Percentiles rank a stretch among this genome's conserved stretches.
These are phyloP conservation scores for Neoniphon sammara DNA, from an alignment of 2,797 vertebrate species.

Conservation along the genomic window DNA sequence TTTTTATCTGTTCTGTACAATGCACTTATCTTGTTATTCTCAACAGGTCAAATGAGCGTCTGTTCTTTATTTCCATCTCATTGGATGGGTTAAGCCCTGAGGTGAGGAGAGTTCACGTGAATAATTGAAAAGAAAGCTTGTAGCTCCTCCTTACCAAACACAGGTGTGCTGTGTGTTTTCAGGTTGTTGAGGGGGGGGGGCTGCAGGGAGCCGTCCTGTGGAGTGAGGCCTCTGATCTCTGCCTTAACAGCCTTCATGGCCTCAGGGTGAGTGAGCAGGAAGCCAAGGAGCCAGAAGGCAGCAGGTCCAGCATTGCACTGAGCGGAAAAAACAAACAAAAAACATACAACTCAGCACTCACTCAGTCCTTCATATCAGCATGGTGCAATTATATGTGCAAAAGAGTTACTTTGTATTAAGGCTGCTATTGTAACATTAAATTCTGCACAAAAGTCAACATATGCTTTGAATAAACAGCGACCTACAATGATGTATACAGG, in stretches of 20 bases:
- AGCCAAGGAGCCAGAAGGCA: conserved; percentile 90
- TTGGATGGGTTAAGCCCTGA: conserved; percentile 9
- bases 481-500: background rate
- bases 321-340: conserved; percentile 15
- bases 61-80: conserved; percentile 23
- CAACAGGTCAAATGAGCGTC: conserved; percentile 31
- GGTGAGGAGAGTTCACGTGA: conserved; percentile 19
- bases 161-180: conserved; percentile 68
- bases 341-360: conserved; percentile 4
- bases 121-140: conserved; percentile 30
- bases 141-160: conserved; percentile 80
- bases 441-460: background rate
- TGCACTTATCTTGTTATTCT: conserved; percentile 32
- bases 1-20: conserved; percentile 10
- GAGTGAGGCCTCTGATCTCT: conserved; percentile 74
- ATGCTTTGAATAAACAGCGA: background rate
- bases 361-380: background rate
- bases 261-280: conserved; percentile 87
- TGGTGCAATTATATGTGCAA: background rate
- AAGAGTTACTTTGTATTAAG: no score
- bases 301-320: conserved; percentile 89
- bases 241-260: conserved; percentile 84
- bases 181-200: conserved; percentile 62
- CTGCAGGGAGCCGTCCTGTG: conserved; percentile 40
- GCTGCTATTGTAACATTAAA: background rate